phyloP scores from a whole-genome alignment of 2,797 vertebrate genomes.

The Sebastes elongatus region DNA sequence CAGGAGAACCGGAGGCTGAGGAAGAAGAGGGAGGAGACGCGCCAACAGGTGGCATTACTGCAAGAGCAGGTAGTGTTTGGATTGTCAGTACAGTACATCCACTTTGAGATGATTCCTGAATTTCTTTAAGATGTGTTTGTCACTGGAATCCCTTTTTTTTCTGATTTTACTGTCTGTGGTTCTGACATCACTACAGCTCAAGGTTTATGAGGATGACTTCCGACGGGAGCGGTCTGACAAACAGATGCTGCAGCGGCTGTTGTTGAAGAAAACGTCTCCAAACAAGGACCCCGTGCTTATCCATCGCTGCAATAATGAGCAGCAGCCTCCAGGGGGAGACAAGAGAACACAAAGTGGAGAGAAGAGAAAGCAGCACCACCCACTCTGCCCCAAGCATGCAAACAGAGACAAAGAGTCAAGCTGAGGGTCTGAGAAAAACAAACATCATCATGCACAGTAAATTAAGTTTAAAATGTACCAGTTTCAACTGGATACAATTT shows the following conservation, averaged over 20 bases:
- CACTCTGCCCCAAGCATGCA: conserved; percentile 72
- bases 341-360: conserved; percentile 59
- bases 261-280: conserved; percentile 75
- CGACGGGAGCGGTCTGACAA: conserved; percentile 84
- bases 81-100: not conserved
- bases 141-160: not conserved
- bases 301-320: conserved; percentile 84
- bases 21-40: conserved; percentile 82
- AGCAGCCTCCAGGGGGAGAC: conserved; percentile 57
- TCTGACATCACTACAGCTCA: conserved; percentile 70
- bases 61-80: conserved; percentile 80
- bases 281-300: conserved; percentile 76
- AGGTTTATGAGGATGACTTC: conserved; percentile 87
- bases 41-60: conserved; percentile 83
- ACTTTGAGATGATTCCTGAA: not conserved
- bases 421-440: conserved; percentile 15
- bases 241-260: conserved; percentile 83
- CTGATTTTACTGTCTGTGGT: not conserved
- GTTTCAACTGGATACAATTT: not conserved
- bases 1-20: conserved; percentile 83
- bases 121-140: not conserved
- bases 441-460: not conserved
- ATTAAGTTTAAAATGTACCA: not conserved
- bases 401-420: conserved; percentile 53
- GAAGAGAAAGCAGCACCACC: conserved; percentile 67